These are phyloP conservation scores for Ceyx erithaca DNA, from an alignment of 2,797 vertebrate genomes.

Conservation along the genomic window DNA sequence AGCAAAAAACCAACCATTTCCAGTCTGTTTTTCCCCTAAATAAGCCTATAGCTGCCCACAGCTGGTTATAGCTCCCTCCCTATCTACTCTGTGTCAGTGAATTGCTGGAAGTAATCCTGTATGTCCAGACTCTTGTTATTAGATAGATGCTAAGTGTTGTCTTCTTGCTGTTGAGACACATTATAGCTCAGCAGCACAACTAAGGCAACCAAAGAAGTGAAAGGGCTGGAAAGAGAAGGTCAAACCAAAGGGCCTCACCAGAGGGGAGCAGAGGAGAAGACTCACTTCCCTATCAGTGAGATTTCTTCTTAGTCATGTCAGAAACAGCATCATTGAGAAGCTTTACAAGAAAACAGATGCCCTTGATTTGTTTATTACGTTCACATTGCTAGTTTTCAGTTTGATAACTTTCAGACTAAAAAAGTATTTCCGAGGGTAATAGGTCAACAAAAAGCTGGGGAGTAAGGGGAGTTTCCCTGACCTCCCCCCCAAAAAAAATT, in stretches of 20 bases:
- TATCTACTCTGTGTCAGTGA: background rate
- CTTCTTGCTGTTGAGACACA: background rate
- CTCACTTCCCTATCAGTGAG: background rate
- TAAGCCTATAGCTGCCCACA: background rate
- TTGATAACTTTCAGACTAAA: background rate
- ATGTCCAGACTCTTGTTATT: background rate
- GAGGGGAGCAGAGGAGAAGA: background rate
- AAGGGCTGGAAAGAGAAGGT: background rate
- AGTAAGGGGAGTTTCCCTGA: conserved; percentile 36
- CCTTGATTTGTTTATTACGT: background rate
- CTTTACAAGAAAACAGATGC: background rate
- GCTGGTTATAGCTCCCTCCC: background rate
- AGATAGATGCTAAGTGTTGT: background rate
- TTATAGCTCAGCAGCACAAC: background rate
- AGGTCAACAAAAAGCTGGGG: conserved; percentile 61
- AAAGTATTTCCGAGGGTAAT: conserved; percentile 24
- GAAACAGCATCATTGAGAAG: background rate
- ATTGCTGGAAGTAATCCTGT: background rate
- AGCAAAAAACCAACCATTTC: background rate
- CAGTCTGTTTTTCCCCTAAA: background rate
- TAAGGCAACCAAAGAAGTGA: background rate
- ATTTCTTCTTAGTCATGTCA: background rate
- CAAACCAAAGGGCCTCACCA: background rate
- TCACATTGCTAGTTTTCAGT: background rate
- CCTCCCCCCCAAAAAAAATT: background rate